A percentile compares a stretch with the other conserved stretches of the same genome.
Evolutionary conservation across 2,888 invertebrate species (phyloP).

Genomic region (Nemotelus nigrinus): DNA sequence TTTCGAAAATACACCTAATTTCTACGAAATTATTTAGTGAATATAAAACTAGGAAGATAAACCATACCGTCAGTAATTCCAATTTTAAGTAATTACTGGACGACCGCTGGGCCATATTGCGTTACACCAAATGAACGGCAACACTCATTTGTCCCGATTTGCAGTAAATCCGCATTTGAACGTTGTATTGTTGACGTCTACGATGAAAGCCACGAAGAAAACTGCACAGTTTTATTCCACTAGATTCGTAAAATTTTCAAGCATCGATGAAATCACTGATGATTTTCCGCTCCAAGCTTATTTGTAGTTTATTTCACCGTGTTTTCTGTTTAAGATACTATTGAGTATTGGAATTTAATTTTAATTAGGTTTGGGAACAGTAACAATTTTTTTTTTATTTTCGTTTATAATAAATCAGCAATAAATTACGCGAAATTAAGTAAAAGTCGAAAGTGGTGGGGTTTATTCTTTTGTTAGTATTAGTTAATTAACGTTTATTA

Average conservation of each 20-base stretch:
- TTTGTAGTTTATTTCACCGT: not conserved
- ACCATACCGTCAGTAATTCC: slow-evolving; percentile 66
- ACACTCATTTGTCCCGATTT: slow-evolving; percentile 65
- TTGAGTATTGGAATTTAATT: slow-evolving; percentile 15
- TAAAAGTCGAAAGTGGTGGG: slow-evolving; percentile 30
- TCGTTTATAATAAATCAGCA: slow-evolving; percentile 28
- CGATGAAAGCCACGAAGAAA: not conserved
- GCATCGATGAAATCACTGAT: not conserved
- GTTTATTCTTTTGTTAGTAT: slow-evolving; percentile 22
- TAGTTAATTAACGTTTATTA: slow-evolving; percentile 3
- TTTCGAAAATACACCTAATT: too few species aligned
- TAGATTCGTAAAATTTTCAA: not conserved
- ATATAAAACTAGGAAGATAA: not conserved
- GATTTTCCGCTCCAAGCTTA: not conserved
- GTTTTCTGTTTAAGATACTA: not conserved
- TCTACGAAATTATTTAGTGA: too few species aligned
- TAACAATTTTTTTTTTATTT: not conserved
- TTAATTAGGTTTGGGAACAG: not conserved
- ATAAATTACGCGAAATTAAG: slow-evolving; percentile 23
- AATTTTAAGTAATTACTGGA: slow-evolving; percentile 64
- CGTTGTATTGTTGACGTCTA: slow-evolving; percentile 17
- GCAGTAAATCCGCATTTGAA: slow-evolving; percentile 61
- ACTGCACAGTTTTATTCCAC: not conserved
- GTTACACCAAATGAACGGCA: slow-evolving; percentile 65
- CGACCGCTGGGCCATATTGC: slow-evolving; percentile 66